These are phyloP conservation scores for Ictalurus furcatus DNA, from an alignment of 2,113 vertebrate species.

Conservation along the genomic window DNA sequence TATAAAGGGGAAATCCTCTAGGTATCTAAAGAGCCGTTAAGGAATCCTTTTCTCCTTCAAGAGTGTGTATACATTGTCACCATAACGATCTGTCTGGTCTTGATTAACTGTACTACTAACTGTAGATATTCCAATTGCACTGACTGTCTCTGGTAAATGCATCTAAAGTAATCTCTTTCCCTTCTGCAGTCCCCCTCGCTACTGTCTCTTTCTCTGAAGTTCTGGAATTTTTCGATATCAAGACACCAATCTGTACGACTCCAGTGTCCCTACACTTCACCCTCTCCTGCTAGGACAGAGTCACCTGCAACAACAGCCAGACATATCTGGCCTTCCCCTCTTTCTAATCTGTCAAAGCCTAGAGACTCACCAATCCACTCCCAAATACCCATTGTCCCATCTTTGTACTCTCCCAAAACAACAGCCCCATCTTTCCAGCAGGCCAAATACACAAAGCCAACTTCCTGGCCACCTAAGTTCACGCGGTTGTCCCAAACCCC, in stretches of 20 bases:
- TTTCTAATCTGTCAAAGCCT: background rate
- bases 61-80: background rate
- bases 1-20: background rate
- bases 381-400: background rate
- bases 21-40: background rate
- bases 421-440: background rate
- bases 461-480: background rate
- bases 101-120: background rate
- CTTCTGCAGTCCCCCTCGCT: conserved; percentile 56
- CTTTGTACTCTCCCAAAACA: background rate
- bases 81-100: too few relatives aligned
- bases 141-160: background rate
- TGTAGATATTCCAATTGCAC: background rate
- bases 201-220: conserved; percentile 62
- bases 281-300: background rate
- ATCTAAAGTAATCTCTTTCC: background rate
- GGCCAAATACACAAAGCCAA: background rate
- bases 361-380: background rate
- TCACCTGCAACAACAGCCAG: background rate
- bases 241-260: conserved; percentile 59
- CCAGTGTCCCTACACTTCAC: conserved; percentile 56
- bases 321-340: background rate
- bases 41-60: background rate
- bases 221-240: conserved; percentile 57
- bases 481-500: background rate